These are phyloP conservation scores for Picathartes gymnocephalus DNA, from an alignment of 2,113 vertebrate genomes.

Conservation along the genomic window DNA sequence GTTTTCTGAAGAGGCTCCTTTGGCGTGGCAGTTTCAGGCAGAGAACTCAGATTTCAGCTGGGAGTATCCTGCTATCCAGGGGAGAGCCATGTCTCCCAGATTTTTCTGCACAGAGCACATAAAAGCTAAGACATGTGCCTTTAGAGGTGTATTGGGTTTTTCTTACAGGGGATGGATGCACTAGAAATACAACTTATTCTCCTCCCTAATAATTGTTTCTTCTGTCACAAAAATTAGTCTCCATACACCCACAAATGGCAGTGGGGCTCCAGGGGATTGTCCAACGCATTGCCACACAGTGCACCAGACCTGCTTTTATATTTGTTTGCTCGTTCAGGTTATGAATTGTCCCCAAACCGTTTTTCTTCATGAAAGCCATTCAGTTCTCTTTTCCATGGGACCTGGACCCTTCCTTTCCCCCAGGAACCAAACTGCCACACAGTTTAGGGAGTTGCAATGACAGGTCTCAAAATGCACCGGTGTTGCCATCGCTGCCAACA, in stretches of 20 bases:
- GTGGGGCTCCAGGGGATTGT: neutral
- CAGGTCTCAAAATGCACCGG: neutral
- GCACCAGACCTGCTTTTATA: neutral
- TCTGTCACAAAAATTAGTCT: neutral
- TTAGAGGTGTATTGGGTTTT: neutral
- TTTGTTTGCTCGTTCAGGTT: neutral
- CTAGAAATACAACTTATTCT: neutral
- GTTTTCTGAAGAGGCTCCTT: neutral
- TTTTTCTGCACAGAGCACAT: neutral
- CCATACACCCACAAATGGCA: neutral
- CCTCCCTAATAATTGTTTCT: neutral
- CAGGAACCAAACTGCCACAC: neutral
- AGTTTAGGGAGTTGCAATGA: neutral
- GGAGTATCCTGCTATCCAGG: neutral
- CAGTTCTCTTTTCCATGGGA: neutral
- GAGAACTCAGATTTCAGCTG: neutral
- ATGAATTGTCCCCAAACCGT: neutral
- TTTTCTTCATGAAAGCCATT: neutral
- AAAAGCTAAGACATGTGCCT: neutral
- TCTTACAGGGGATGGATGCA: neutral
- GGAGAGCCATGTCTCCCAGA: neutral
- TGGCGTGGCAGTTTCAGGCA: neutral
- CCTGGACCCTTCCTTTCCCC: neutral
- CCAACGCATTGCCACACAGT: neutral
- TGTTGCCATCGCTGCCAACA: neutral